Conservation (phyloP, 2,113 vertebrate genomes). For the Paraplagusia blochii region DNA sequence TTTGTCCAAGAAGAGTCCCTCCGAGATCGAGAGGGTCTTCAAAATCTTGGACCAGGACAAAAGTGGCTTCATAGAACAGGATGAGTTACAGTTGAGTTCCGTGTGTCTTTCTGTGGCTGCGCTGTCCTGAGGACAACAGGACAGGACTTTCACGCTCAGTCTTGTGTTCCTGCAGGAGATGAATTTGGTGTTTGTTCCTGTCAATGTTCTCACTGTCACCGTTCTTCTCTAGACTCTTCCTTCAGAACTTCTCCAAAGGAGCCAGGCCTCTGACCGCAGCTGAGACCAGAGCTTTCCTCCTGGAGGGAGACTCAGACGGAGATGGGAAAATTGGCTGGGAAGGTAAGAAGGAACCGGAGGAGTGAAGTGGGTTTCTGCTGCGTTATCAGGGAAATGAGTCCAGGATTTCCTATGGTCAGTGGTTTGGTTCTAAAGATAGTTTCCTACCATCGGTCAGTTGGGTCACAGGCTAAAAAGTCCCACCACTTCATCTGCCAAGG, state of each 20-base stretch:
- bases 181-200: background rate
- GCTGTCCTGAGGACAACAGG: background rate
- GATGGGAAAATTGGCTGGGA: constrained; percentile 75
- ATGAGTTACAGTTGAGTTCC: constrained; percentile 74
- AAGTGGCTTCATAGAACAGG: constrained; percentile 73
- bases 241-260: constrained; percentile 72
- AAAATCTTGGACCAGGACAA: constrained; percentile 74
- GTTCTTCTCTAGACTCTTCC: constrained; percentile 62
- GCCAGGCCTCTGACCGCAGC: constrained; percentile 63
- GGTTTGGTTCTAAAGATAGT: too few relatives aligned
- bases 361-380: background rate
- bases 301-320: constrained; percentile 67
- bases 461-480: too few relatives aligned
- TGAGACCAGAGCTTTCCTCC: constrained; percentile 70
- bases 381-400: background rate
- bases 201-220: background rate
- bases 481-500: too few relatives aligned
- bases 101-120: too few relatives aligned
- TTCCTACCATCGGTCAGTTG: too few relatives aligned
- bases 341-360: constrained; percentile 38
- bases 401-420: background rate
- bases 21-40: constrained; percentile 71
- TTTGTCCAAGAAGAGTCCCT: constrained; percentile 66
- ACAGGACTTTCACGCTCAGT: background rate
- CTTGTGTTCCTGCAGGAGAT: background rate